Conservation (phyloP, 2,888 invertebrate genomes). For the Sthenelais limicola region DNA sequence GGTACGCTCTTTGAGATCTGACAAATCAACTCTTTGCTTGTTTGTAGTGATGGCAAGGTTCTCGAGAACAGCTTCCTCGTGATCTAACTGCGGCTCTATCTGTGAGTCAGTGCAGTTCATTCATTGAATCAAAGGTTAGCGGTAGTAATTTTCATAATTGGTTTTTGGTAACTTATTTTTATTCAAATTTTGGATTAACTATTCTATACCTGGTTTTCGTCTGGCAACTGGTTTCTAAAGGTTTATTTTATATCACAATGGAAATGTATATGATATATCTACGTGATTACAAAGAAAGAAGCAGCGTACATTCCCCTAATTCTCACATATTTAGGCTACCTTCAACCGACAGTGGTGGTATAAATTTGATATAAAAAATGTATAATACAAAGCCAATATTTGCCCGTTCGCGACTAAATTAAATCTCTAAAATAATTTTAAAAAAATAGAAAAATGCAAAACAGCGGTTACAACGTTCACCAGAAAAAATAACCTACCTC, state of each 20-base stretch:
- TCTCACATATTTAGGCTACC: too few species aligned
- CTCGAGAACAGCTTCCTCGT: constrained; percentile 61
- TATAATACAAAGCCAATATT: not conserved
- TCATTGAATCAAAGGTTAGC: too few species aligned
- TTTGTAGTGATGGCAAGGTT: constrained; percentile 60
- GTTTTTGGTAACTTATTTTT: too few species aligned
- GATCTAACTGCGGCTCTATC: constrained; percentile 55
- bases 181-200: too few species aligned
- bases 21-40: constrained; percentile 63
- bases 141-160: not conserved
- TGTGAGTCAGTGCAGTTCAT: not conserved
- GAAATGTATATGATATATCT: not conserved
- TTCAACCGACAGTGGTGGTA: too few species aligned
- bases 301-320: too few species aligned
- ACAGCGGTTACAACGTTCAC: not conserved
- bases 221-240: too few species aligned
- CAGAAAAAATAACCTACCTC: not conserved
- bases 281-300: too few species aligned
- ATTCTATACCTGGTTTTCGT: too few species aligned
- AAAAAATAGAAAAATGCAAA: not conserved
- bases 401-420: not conserved
- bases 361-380: not conserved
- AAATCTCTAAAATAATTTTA: not conserved
- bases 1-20: constrained; percentile 47
- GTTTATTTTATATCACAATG: not conserved